phyloP scores from a whole-genome alignment of 2,888 invertebrate genomes.

The Thysanoteuthis rhombus region DNA sequence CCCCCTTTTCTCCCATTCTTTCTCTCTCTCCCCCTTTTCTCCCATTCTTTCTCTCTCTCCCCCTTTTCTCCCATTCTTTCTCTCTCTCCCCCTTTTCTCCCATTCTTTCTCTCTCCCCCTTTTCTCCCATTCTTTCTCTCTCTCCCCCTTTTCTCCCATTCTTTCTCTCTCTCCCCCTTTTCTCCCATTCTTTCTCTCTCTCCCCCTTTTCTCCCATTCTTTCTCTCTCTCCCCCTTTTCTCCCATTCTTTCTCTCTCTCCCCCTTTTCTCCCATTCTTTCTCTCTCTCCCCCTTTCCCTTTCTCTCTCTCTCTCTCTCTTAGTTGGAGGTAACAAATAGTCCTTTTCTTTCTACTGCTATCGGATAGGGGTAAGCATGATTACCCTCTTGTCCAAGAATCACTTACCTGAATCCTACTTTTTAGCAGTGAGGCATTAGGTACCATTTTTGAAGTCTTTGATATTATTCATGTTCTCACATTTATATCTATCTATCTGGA shows the following conservation, averaged over 20 bases:
- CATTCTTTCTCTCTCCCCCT: rapidly evolving
- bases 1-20: rapidly evolving
- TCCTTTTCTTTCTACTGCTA: neutral
- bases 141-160: neutral
- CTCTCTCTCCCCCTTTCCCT: neutral
- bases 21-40: neutral
- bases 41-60: neutral
- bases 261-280: neutral
- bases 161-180: neutral
- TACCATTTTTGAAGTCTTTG: too few relatives aligned
- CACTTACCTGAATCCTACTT: too few relatives aligned
- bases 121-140: neutral
- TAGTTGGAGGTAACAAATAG: too few relatives aligned
- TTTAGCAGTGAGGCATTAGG: too few relatives aligned
- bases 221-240: neutral
- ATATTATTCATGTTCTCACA: too few relatives aligned
- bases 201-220: too few relatives aligned
- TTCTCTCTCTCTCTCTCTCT: neutral
- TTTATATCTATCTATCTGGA: too few relatives aligned
- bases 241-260: neutral
- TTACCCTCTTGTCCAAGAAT: too few relatives aligned
- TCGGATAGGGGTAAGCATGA: too few relatives aligned
- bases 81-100: neutral
- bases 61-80: neutral
- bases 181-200: too few relatives aligned